phyloP scores from a whole-genome alignment of 53 echinoderm and acorn worm genomes.

The Echinometra lucunter region DNA sequence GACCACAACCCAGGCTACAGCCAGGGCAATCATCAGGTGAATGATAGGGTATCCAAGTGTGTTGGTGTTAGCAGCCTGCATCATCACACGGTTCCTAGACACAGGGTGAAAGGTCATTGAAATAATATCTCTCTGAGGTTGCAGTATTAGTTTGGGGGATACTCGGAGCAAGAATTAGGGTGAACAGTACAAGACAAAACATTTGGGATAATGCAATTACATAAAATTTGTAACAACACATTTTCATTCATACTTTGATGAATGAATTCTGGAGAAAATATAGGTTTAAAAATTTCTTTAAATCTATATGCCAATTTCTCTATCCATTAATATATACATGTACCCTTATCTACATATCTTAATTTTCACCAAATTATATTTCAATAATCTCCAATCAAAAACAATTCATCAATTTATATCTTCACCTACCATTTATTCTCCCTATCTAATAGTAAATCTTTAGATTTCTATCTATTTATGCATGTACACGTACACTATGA shows the following conservation, averaged over 20 bases:
- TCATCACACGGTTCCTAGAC: slow-evolving; percentile 29
- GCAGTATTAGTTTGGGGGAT: not conserved
- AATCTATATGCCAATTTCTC: not conserved
- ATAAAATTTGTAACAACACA: too few relatives aligned
- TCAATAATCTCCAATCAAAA: too few relatives aligned
- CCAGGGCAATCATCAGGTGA: slow-evolving; percentile 61
- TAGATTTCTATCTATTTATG: too few relatives aligned
- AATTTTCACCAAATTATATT: too few relatives aligned
- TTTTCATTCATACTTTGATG: not conserved
- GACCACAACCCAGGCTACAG: slow-evolving; percentile 39
- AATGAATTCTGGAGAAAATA: not conserved
- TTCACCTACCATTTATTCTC: too few relatives aligned
- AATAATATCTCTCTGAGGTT: not conserved
- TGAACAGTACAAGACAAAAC: not conserved
- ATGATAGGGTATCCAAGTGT: slow-evolving; percentile 13
- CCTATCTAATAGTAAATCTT: too few relatives aligned
- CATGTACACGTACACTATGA: too few relatives aligned
- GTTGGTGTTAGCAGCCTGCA: not conserved
- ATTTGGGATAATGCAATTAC: not conserved
- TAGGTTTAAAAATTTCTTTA: too few relatives aligned
- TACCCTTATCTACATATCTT: not conserved
- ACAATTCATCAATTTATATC: too few relatives aligned
- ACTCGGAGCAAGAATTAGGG: not conserved
- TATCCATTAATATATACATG: not conserved
- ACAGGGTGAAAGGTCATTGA: not conserved